These are phyloP conservation scores for Chaetodon trifascialis DNA, from an alignment of 2,113 vertebrate species.

Conservation along the genomic window DNA sequence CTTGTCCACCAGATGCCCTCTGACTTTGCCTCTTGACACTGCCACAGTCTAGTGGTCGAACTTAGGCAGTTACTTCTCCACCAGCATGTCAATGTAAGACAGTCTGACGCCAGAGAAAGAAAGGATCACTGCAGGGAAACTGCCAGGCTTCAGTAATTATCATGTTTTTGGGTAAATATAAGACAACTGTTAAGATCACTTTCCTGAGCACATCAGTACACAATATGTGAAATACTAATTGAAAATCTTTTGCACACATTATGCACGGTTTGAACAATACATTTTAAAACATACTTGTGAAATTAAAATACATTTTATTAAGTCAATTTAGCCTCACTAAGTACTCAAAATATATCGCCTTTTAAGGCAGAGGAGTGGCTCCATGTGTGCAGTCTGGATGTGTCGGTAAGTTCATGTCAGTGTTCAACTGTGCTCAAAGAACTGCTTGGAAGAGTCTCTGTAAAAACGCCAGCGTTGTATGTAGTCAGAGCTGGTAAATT, in stretches of 20 bases:
- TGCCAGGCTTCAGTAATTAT: not conserved
- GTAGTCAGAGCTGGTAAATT: conserved; percentile 48
- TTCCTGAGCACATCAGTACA: not conserved
- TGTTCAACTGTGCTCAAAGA: not conserved
- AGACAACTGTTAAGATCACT: not conserved
- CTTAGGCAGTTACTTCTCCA: not conserved
- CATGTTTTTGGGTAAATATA: not conserved
- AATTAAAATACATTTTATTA: not conserved
- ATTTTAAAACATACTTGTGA: not conserved
- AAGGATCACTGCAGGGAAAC: not conserved
- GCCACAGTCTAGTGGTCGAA: not conserved
- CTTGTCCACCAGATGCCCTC: too few relatives aligned
- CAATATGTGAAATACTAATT: not conserved
- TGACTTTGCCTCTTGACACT: too few relatives aligned
- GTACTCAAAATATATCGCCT: not conserved
- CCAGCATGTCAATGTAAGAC: not conserved
- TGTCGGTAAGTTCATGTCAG: not conserved
- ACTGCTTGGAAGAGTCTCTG: conserved; percentile 15
- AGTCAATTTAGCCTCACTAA: not conserved
- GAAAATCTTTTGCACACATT: not conserved
- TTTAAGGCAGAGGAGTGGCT: not conserved
- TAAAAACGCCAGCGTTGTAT: conserved; percentile 17
- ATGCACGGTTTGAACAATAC: not conserved
- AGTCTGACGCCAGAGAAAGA: not conserved
- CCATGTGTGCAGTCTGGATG: not conserved